Percentiles rank a stretch among this genome's conserved stretches.
Evolutionary conservation across 2,888 invertebrate genomes (phyloP).

Genomic region (Strigamia transsilvanica): DNA sequence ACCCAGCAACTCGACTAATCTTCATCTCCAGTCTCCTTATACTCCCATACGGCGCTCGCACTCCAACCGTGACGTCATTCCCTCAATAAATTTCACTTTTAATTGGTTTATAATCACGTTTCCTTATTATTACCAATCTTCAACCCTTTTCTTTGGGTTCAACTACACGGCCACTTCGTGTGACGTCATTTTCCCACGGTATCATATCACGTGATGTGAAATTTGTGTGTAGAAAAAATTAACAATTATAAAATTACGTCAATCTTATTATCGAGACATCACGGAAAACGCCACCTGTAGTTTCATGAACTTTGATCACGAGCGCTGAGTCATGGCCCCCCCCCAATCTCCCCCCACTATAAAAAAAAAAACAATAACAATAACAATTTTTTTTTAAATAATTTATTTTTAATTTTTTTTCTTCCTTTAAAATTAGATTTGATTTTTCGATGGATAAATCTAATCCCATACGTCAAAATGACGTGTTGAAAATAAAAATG

Average conservation of each 20-base stretch:
- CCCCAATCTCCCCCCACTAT: not conserved
- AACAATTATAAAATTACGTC: constrained; percentile 39
- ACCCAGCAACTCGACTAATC: constrained; percentile 40
- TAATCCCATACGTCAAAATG: not conserved
- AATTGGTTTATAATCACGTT: constrained; percentile 34
- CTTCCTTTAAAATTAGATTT: not conserved
- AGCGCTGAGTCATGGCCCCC: constrained; percentile 22
- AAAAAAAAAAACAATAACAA: not conserved
- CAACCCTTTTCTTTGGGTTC: not conserved
- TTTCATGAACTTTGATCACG: constrained; percentile 26
- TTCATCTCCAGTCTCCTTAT: constrained; percentile 43
- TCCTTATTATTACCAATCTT: constrained; percentile 18
- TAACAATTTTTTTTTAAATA: not conserved
- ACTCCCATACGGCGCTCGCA: not conserved
- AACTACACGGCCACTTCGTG: not conserved
- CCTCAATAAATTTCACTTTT: constrained; percentile 13
- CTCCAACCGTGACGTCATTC: constrained; percentile 18
- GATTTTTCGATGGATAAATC: not conserved
- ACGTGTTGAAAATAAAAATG: not conserved
- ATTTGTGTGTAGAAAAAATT: not conserved
- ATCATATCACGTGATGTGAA: not conserved
- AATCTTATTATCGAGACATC: constrained; percentile 5
- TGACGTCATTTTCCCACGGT: constrained; percentile 13
- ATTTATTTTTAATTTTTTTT: not conserved
- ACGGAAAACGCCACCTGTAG: constrained; percentile 20